Conservation (phyloP, 2,888 invertebrate genomes). For the Eumerus sabulonum region DNA sequence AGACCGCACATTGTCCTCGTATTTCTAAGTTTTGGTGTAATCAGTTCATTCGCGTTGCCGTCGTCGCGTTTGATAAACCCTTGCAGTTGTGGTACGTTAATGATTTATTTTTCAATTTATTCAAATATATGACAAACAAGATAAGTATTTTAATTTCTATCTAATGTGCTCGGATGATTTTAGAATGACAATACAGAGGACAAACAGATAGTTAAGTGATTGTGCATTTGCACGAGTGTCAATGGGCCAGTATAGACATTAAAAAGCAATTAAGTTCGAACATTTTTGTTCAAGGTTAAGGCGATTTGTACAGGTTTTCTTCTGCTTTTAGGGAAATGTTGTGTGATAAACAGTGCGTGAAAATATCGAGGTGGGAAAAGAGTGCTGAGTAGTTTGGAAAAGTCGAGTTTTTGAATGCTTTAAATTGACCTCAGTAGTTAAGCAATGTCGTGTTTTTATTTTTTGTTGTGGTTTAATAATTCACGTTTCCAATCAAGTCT, state of each 20-base stretch:
- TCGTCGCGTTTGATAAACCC: constrained; percentile 61
- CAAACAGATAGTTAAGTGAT: not conserved
- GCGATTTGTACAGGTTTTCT: constrained; percentile 8
- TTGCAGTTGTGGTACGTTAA: constrained; percentile 69
- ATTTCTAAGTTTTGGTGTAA: constrained; percentile 56
- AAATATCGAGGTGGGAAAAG: not conserved
- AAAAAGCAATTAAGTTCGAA: constrained; percentile 59
- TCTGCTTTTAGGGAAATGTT: constrained; percentile 10
- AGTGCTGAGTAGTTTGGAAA: not conserved
- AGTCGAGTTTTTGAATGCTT: not conserved
- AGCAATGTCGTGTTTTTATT: too few relatives aligned
- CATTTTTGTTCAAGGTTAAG: constrained; percentile 44
- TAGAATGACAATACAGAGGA: not conserved
- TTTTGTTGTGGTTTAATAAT: too few relatives aligned
- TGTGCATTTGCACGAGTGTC: constrained; percentile 9
- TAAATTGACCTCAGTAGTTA: too few relatives aligned
- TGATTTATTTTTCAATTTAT: constrained; percentile 20
- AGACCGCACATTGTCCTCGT: constrained; percentile 39
- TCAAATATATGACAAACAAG: constrained; percentile 40
- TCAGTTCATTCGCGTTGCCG: constrained; percentile 47
- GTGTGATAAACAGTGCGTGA: constrained; percentile 12
- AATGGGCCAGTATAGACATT: constrained; percentile 38
- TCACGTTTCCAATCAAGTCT: too few relatives aligned
- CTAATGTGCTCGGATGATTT: constrained; percentile 25
- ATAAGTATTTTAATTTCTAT: constrained; percentile 17